A percentile compares a stretch with the other conserved stretches of the same genome.
Evolutionary conservation across 2,113 vertebrate species (phyloP).

Genomic region (Pongo abelii): DNA sequence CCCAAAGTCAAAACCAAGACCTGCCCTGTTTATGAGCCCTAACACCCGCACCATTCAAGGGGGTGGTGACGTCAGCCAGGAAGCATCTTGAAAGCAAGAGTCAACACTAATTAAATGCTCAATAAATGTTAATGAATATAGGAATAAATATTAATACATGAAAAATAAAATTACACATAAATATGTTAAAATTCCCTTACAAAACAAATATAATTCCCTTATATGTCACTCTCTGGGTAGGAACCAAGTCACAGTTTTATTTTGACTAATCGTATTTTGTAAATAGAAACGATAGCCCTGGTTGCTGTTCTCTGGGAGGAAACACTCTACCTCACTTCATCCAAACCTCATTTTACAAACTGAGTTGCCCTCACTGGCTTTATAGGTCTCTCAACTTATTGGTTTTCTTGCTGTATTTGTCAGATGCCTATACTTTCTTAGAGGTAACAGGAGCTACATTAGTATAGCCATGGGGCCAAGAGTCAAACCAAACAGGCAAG

Average conservation of each 20-base stretch:
- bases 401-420: neutral
- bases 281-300: neutral
- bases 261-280: neutral
- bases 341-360: neutral
- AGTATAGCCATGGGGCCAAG: neutral
- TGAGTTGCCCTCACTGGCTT: neutral
- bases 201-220: neutral
- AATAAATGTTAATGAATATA: neutral
- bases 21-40: neutral
- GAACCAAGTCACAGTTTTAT: neutral
- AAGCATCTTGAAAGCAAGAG: neutral
- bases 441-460: neutral
- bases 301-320: neutral
- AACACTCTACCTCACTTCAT: neutral
- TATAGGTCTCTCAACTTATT: neutral
- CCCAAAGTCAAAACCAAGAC: neutral
- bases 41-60: neutral
- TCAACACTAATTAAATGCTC: neutral
- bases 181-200: neutral
- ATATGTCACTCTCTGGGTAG: neutral
- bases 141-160: neutral
- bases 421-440: neutral
- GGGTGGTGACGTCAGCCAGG: neutral
- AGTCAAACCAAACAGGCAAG: neutral
- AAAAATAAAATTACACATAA: neutral